Evolutionary conservation across 2,797 vertebrate species (phyloP).

Genomic region (Enteromius thamalakanensis): DNA sequence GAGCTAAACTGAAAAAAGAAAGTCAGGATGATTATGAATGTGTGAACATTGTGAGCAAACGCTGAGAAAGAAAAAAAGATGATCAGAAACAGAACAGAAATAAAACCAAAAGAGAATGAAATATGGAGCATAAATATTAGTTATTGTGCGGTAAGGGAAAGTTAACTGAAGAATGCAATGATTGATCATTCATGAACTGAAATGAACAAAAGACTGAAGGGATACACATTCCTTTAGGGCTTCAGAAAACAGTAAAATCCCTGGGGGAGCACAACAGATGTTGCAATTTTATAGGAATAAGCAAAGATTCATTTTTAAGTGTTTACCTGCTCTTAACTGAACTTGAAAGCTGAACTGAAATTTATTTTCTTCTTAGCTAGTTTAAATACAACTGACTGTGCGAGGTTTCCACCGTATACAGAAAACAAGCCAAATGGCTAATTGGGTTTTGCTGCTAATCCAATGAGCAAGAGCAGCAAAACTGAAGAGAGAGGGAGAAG

Average conservation of each 20-base stretch:
- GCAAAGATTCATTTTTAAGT: background rate
- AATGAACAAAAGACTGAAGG: constrained; percentile 25
- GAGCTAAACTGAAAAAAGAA: constrained; percentile 7
- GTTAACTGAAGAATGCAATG: constrained; percentile 15
- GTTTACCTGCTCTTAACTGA: background rate
- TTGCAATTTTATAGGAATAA: background rate
- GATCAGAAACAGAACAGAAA: constrained; percentile 23
- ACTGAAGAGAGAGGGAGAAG: constrained; percentile 22
- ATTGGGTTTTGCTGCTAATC: constrained; percentile 44
- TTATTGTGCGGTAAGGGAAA: background rate
- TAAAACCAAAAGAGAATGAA: constrained; percentile 41
- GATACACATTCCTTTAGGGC: constrained; percentile 11
- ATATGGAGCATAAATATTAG: constrained; percentile 21
- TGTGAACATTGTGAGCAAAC: background rate
- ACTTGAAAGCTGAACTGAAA: background rate
- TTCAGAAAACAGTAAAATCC: constrained; percentile 53
- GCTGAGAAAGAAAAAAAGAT: constrained; percentile 15
- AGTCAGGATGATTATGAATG: background rate
- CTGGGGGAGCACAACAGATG: constrained; percentile 45
- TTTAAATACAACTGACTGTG: constrained; percentile 5
- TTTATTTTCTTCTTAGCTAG: background rate
- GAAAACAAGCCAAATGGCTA: constrained; percentile 39
- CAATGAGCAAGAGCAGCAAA: constrained; percentile 12
- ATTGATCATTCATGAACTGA: constrained; percentile 20
- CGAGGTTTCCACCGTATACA: background rate